Evolutionary conservation across 1,140 invertebrate genomes (phyloP), one percentile per base, ranked within the genome.

Genomic region (Eupristina koningsbergeri): DNA sequence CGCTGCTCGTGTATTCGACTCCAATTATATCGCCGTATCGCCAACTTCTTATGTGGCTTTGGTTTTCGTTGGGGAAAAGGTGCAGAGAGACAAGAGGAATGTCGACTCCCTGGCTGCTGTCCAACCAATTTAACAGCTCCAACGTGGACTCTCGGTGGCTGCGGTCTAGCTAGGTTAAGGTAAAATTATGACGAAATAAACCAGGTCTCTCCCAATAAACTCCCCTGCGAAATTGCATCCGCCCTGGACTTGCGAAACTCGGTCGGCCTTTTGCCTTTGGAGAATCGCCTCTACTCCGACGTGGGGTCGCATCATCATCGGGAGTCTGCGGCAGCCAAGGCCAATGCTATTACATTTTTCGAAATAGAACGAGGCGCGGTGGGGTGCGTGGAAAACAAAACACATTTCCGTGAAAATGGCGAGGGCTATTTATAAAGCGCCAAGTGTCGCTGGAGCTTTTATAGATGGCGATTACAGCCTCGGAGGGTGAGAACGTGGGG

Each of bases 281-380:
- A n/a, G n/a, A n/a, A n/a, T 26, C 15, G 47, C 47, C 47, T 50
- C 15, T 61, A 5, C 58, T 5, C 58, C 26, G 26, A 8, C 13
- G 29, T 64, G 53, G 19, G 6, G 50, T 17, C 15, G 50, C 11
- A 53, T 53, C 50, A 13, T 2, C 47, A 17, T 8, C 47, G 22
- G 13, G 13, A 3, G 22, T 26, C 3, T 3, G 8, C 47, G 8
- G 22, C 6, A 50, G 73, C 73, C 73, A 74, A 74, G 73, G 73
- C 73, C 73, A 74, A 74, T 74, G 73, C 73, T 74, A 41, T 50
- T 34, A 50, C 29, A 45, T 73, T 36, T n/a, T 73, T 71, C 34
- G 41, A 73, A 74, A 74, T 50, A 50, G 41, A 74, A 41, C 45
- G 45, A 19, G 7, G 67, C 34, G 36, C 67, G 36, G 29, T 26